These are phyloP conservation scores for Parelbella ahira DNA, from an alignment of 2,888 invertebrate species.

Conservation along the genomic window DNA sequence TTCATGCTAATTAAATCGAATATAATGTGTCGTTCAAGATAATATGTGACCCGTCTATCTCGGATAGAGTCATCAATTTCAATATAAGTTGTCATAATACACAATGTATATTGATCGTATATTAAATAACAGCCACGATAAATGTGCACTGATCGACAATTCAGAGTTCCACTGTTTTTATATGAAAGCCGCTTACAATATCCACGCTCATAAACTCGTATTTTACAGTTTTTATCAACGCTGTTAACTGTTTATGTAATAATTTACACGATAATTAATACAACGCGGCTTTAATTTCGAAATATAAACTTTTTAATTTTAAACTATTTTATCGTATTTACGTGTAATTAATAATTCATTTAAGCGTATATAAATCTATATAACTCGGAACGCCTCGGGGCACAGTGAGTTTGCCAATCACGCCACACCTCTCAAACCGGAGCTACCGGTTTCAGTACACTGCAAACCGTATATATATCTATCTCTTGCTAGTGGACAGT, in stretches of 20 bases:
- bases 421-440: too few species aligned
- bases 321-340: too few species aligned
- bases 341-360: too few species aligned
- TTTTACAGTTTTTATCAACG: slow-evolving; percentile 13
- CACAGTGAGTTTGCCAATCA: too few species aligned
- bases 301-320: too few species aligned
- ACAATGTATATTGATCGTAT: slow-evolving; percentile 51
- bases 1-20: slow-evolving; percentile 72
- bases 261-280: slow-evolving; percentile 12
- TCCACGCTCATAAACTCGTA: slow-evolving; percentile 9
- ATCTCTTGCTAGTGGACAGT: too few species aligned
- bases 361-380: too few species aligned
- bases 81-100: slow-evolving; percentile 64
- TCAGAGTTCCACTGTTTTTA: slow-evolving; percentile 37
- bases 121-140: slow-evolving; percentile 51
- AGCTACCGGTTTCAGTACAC: too few species aligned
- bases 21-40: slow-evolving; percentile 66
- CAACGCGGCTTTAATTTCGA: slow-evolving; percentile 14
- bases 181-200: slow-evolving; percentile 28
- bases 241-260: slow-evolving; percentile 17
- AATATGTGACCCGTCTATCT: slow-evolving; percentile 71
- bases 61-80: slow-evolving; percentile 72
- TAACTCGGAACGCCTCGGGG: too few species aligned
- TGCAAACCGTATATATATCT: too few species aligned
- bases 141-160: slow-evolving; percentile 45